phyloP scores from a whole-genome alignment of 2,113 vertebrate species.

The rat (Rattus norvegicus) region GRCr8 NC_086021.1:99908001-99908500 shows the following conservation, averaged over 20 bases:
- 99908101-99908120: background rate
- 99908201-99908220: background rate
- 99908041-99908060: background rate
- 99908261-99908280: background rate
- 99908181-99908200: background rate
- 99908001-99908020: background rate
- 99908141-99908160: too few species aligned
- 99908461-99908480: background rate
- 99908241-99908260: background rate
- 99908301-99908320: background rate
- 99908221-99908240: background rate
- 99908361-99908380: background rate
- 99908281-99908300: background rate
- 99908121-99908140: background rate
- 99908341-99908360: fast-evolving
- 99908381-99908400: background rate
- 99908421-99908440: background rate
- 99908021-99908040: background rate
- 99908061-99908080: background rate
- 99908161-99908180: too few species aligned
- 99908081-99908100: background rate
- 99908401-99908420: background rate
- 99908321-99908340: background rate
- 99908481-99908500: background rate
- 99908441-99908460: background rate